Percentiles rank a stretch among this genome's conserved stretches.
Conservation (phyloP, 1,140 invertebrate genomes). For the Battus philenor region DNA sequence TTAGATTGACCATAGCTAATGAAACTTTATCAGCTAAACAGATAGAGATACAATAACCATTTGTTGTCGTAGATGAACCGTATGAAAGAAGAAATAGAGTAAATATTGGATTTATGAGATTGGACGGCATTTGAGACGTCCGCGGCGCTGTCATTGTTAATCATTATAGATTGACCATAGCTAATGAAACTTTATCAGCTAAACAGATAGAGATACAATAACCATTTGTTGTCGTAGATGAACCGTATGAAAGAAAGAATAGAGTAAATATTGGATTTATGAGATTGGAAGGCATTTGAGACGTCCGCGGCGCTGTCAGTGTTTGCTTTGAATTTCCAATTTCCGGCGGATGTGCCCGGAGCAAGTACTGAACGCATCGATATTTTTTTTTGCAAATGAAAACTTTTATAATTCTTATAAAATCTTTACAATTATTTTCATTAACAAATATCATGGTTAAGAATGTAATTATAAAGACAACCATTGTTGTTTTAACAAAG, state of each 20-base stretch:
- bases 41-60: conserved; percentile 1
- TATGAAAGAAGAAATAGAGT: conserved; percentile 6
- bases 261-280: conserved; percentile 17
- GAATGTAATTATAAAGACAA: too few relatives aligned
- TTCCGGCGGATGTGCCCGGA: not conserved
- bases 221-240: conserved; percentile 4
- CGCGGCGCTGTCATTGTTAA: conserved; percentile 5
- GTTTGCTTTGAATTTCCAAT: conserved; percentile 2
- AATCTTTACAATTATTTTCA: too few relatives aligned
- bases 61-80: conserved; percentile 4
- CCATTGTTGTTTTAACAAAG: too few relatives aligned
- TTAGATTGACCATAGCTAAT: too few relatives aligned
- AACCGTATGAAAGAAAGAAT: conserved; percentile 7
- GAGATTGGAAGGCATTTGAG: conserved; percentile 13
- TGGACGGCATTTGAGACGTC: conserved; percentile 14
- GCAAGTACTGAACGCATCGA: too few relatives aligned
- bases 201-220: not conserved
- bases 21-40: too few relatives aligned
- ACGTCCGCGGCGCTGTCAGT: conserved; percentile 10
- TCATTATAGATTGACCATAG: too few relatives aligned
- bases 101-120: conserved; percentile 16
- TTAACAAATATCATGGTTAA: too few relatives aligned
- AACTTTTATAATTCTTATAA: too few relatives aligned
- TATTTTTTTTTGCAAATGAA: too few relatives aligned
- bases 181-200: too few relatives aligned